Evolutionary conservation across 30 jellyfish, hydroid and myxozoan species (phyloP), one percentile per base, ranked within the genome.

Genomic region (Aurelia aurita complex sp. Pacific): DNA sequence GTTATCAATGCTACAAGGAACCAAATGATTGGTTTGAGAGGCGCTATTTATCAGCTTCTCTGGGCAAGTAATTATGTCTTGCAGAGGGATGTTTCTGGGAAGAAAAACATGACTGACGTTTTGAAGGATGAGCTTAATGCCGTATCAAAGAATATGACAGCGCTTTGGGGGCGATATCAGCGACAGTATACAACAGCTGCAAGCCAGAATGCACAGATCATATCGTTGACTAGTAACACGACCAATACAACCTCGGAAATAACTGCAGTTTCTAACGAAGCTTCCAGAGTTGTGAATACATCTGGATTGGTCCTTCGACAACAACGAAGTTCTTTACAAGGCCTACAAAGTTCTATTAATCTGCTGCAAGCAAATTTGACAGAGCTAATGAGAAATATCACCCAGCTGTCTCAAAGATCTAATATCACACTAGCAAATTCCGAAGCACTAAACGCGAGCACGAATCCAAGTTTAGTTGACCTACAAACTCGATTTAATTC

Each of bases 21-120:
- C 9, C 88, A 62, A 38, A 65, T 76, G 1, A 52, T 63, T 70
- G 61, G 43, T 12, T 59, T 74, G 36, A 68, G 54, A 64, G 59
- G 8, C 50, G 81, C 60, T 29, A 65, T 85, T 18, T 75, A 74
- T 50, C 69, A 66, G 68, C 82, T 85, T 12, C 67, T 85, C 7
- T 85, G 94, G 94, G 94, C 77, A 14, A 76, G 94, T 71, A 19
- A 23, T 17, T 74, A 85, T 52, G 78, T 85, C 40, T 53, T 85
- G 55, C 83, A 85, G 17, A 66, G 63, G 50, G 88, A 85, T 65
- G 76, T 74, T 40, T 32, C 53, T 9, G 61, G 69, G 53, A 62
- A 65, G 38, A 68, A 50, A 6, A 74, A 85, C 50, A 29, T 67
- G 6, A 65, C 88, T 3, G 77, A 46, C 15, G 51, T 23, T 13